Percentiles rank a stretch among this genome's conserved stretches.
phyloP scores from a whole-genome alignment of 1,140 invertebrate genomes.

The Brachionus angularis region DNA sequence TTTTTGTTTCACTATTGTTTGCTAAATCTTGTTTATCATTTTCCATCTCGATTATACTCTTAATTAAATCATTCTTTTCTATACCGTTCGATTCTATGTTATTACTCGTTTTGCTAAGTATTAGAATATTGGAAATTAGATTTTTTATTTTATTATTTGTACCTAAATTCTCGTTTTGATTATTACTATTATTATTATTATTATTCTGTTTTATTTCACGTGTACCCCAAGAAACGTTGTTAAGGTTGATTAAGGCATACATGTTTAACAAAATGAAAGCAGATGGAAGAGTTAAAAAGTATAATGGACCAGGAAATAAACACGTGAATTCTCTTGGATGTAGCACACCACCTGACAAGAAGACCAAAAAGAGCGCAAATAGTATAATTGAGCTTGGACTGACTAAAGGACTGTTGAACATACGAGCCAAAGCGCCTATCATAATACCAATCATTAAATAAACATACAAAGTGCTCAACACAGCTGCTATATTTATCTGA shows the following conservation, averaged over 20 bases:
- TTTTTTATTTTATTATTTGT: not conserved
- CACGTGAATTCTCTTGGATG: constrained; percentile 52
- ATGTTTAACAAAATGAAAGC: constrained; percentile 53
- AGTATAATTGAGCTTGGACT: constrained; percentile 51
- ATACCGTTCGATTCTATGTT: not conserved
- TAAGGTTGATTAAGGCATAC: constrained; percentile 52
- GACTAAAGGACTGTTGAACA: constrained; percentile 46
- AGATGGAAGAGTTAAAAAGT: constrained; percentile 53
- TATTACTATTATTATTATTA: constrained; percentile 21
- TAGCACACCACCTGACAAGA: constrained; percentile 49
- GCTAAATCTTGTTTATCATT: constrained; percentile 45
- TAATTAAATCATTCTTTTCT: not conserved
- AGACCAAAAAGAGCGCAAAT: constrained; percentile 48
- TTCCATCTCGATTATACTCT: constrained; percentile 47
- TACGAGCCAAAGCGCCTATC: constrained; percentile 50
- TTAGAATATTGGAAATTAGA: not conserved
- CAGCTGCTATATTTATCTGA: constrained; percentile 56
- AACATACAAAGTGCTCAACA: constrained; percentile 52
- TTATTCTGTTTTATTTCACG: constrained; percentile 47
- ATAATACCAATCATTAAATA: constrained; percentile 54
- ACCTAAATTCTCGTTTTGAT: constrained; percentile 55
- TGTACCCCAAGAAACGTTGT: constrained; percentile 54
- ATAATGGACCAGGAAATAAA: constrained; percentile 50
- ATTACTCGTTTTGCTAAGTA: not conserved
- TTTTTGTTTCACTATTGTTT: not conserved